Evolutionary conservation across 2,888 invertebrate genomes (phyloP).

Genomic region (Apodemia hepburni): DNA sequence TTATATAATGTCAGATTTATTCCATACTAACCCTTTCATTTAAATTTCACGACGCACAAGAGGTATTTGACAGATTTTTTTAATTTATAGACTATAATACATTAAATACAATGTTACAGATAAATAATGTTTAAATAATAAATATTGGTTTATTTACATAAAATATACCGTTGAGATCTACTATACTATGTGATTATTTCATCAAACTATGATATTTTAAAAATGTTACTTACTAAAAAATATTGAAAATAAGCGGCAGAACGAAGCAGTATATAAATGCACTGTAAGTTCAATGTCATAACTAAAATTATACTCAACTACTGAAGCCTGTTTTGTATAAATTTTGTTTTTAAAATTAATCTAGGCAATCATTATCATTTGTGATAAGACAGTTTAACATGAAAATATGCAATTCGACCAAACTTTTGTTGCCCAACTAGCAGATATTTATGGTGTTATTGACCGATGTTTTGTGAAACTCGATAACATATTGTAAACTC

Average conservation of each 20-base stretch:
- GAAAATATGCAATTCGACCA: too few relatives aligned
- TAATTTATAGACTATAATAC: background rate
- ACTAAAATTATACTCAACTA: background rate
- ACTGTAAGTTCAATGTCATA: background rate
- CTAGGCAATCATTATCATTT: too few relatives aligned
- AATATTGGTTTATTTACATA: slow-evolving; percentile 24
- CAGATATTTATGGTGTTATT: too few relatives aligned
- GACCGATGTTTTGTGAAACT: too few relatives aligned
- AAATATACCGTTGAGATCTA: slow-evolving; percentile 25
- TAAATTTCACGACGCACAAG: too few relatives aligned
- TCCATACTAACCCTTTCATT: too few relatives aligned
- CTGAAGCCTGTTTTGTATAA: background rate
- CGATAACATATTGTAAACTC: too few relatives aligned
- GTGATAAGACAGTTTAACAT: too few relatives aligned
- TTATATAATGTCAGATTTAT: too few relatives aligned
- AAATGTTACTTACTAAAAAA: slow-evolving; percentile 20
- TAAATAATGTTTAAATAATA: slow-evolving; percentile 31
- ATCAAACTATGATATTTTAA: slow-evolving; percentile 16
- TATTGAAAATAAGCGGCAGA: slow-evolving; percentile 17
- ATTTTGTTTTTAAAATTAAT: too few relatives aligned
- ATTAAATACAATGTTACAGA: slow-evolving; percentile 28
- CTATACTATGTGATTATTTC: slow-evolving; percentile 17
- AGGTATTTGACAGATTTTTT: too few relatives aligned
- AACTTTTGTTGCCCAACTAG: too few relatives aligned
- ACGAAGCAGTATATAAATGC: slow-evolving; percentile 23